A percentile compares a stretch with the other conserved stretches of the same genome.
phyloP scores from a whole-genome alignment of 2,888 invertebrate species.

The Aelia acuminata region DNA sequence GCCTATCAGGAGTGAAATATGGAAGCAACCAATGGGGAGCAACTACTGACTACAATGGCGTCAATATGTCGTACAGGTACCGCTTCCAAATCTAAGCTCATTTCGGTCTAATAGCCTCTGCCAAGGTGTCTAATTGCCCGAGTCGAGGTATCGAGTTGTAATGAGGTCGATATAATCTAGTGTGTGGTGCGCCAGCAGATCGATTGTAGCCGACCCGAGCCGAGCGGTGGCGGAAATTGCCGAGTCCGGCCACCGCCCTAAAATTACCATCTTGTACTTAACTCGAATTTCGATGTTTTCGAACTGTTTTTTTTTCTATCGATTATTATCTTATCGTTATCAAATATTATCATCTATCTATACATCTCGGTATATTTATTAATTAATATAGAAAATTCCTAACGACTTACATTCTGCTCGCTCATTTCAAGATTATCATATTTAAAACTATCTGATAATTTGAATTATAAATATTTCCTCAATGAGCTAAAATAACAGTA shows the following conservation, averaged over 20 bases:
- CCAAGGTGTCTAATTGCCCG: slow-evolving; percentile 23
- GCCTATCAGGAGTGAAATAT: background rate
- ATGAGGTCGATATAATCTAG: slow-evolving; percentile 57
- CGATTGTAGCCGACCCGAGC: slow-evolving; percentile 17
- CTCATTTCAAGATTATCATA: too few species aligned
- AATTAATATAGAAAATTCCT: too few species aligned
- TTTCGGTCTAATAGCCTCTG: slow-evolving; percentile 5
- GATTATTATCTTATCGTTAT: too few species aligned
- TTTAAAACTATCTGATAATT: too few species aligned
- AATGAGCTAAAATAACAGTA: too few species aligned
- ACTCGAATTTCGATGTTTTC: background rate
- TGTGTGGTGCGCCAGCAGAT: slow-evolving; percentile 33
- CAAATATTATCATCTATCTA: too few species aligned
- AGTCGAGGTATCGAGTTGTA: slow-evolving; percentile 39
- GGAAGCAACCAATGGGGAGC: background rate
- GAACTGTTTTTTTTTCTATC: too few species aligned
- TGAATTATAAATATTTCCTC: too few species aligned
- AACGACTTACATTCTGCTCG: too few species aligned
- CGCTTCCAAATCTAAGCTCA: slow-evolving; percentile 23
- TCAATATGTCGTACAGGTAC: slow-evolving; percentile 5
- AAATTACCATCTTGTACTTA: background rate
- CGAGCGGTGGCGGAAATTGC: slow-evolving; percentile 5
- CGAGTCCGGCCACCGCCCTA: slow-evolving; percentile 35
- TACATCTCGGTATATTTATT: too few species aligned
- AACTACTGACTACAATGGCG: background rate